phyloP scores from a whole-genome alignment of 2,888 invertebrate genomes.

The Leucoma salicis region DNA sequence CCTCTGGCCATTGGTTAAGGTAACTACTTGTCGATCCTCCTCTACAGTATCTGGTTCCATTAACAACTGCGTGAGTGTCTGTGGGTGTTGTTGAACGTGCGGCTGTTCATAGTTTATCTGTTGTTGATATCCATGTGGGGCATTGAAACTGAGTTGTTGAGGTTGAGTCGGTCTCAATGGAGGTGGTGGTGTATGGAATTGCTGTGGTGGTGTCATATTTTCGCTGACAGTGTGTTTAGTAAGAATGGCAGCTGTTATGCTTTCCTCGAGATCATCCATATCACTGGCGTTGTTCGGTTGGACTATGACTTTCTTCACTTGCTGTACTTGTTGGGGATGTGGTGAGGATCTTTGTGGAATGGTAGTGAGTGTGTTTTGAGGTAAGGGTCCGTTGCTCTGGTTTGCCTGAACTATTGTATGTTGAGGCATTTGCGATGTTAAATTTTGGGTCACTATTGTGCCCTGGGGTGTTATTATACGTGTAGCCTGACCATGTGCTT shows the following conservation, averaged over 20 bases:
- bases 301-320: slow-evolving; percentile 66
- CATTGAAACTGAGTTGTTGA: slow-evolving; percentile 52
- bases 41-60: slow-evolving; percentile 64
- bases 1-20: slow-evolving; percentile 66
- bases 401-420: slow-evolving; percentile 48
- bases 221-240: slow-evolving; percentile 63
- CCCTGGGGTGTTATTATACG: slow-evolving; percentile 72
- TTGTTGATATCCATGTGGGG: slow-evolving; percentile 54
- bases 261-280: slow-evolving; percentile 79
- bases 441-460: slow-evolving; percentile 65
- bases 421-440: slow-evolving; percentile 50
- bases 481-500: slow-evolving; percentile 43
- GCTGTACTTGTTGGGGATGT: slow-evolving; percentile 43
- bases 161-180: slow-evolving; percentile 42
- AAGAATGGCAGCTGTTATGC: slow-evolving; percentile 77
- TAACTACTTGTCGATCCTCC: slow-evolving; percentile 67
- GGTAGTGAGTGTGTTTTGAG: slow-evolving; percentile 46
- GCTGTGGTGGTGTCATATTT: slow-evolving; percentile 46
- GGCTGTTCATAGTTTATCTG: slow-evolving; percentile 53
- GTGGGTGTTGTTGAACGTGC: slow-evolving; percentile 53
- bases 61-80: slow-evolving; percentile 53
- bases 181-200: slow-evolving; percentile 52
- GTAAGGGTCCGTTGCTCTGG: slow-evolving; percentile 59
- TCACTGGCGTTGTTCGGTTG: slow-evolving; percentile 74
- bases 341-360: slow-evolving; percentile 51